phyloP scores from a whole-genome alignment of 1,140 invertebrate genomes.

The Adelges cooleyi region DNA sequence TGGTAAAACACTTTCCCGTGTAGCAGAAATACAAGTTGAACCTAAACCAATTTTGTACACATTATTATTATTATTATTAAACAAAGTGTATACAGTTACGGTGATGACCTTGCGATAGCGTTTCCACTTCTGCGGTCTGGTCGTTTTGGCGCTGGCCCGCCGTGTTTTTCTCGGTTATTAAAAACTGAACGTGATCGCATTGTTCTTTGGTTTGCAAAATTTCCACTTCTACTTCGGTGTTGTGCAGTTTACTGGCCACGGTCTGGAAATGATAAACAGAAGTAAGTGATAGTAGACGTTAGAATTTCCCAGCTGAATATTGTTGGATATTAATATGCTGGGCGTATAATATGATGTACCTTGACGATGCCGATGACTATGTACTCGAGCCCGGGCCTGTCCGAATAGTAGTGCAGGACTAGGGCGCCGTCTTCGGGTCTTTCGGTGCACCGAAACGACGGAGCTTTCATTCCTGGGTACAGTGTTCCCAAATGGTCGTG shows the following conservation, averaged over 20 bases:
- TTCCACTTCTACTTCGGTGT: conserved; percentile 80
- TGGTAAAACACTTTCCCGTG: no score
- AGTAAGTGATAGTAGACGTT: no score
- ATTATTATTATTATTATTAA: no score
- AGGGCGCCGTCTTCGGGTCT: conserved; percentile 69
- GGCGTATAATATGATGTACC: no score
- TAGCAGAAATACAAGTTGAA: no score
- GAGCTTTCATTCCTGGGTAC: conserved; percentile 85
- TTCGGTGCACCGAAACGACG: conserved; percentile 83
- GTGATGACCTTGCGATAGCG: conserved; percentile 53
- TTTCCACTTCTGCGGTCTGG: conserved; percentile 59
- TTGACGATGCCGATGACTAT: conserved; percentile 92
- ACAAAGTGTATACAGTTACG: no score
- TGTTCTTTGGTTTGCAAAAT: conserved; percentile 75
- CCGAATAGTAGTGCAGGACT: conserved; percentile 84
- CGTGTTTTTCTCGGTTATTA: conserved; percentile 72
- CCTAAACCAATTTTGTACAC: no score
- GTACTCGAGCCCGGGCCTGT: conserved; percentile 79
- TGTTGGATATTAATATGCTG: no score
- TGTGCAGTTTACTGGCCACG: conserved; percentile 81
- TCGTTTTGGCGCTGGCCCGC: conserved; percentile 47
- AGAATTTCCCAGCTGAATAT: no score
- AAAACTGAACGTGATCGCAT: conserved; percentile 86
- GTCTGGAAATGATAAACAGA: no score
- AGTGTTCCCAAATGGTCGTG: conserved; percentile 85